A percentile compares a stretch with the other conserved stretches of the same genome.
Evolutionary conservation across 2,113 vertebrate species (phyloP).

Genomic region (Rhinichthys klamathensis): DNA sequence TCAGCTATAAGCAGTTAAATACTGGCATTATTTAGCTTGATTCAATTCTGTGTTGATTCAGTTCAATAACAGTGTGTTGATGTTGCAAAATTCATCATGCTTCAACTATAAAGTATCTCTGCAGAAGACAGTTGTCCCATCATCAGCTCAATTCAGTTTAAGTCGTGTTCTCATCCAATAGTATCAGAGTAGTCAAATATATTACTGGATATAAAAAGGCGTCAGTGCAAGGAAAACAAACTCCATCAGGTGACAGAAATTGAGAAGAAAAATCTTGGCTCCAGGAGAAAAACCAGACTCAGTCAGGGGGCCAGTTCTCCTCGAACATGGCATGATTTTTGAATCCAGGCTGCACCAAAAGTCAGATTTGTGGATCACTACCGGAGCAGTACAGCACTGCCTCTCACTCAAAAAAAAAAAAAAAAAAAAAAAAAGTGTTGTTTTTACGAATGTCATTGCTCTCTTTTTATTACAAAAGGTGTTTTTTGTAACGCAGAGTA

Average conservation of each 20-base stretch:
- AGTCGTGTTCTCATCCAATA: too few relatives aligned
- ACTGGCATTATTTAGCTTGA: not conserved
- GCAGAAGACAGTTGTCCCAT: too few relatives aligned
- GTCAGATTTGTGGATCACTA: slow-evolving; percentile 14
- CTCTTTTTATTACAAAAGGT: slow-evolving; percentile 8
- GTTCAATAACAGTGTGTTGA: not conserved
- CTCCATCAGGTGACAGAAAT: not conserved
- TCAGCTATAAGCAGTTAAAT: not conserved
- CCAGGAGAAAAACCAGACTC: not conserved
- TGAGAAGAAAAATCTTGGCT: not conserved
- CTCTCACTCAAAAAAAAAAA: not conserved
- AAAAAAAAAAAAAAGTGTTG: not conserved
- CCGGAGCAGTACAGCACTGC: not conserved
- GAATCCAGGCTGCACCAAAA: not conserved
- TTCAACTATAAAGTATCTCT: too few relatives aligned
- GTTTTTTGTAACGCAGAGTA: not conserved
- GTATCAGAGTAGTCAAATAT: too few relatives aligned
- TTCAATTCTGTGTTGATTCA: not conserved
- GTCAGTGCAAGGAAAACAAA: not conserved
- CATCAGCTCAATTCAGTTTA: too few relatives aligned
- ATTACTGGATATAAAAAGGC: not conserved
- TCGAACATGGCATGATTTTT: not conserved
- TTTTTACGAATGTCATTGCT: not conserved
- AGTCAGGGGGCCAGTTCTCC: not conserved
- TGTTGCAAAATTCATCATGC: not conserved